Percentiles rank a stretch among this genome's conserved stretches.
phyloP scores from a whole-genome alignment of 2,888 invertebrate species.

The Macaria liturata region DNA sequence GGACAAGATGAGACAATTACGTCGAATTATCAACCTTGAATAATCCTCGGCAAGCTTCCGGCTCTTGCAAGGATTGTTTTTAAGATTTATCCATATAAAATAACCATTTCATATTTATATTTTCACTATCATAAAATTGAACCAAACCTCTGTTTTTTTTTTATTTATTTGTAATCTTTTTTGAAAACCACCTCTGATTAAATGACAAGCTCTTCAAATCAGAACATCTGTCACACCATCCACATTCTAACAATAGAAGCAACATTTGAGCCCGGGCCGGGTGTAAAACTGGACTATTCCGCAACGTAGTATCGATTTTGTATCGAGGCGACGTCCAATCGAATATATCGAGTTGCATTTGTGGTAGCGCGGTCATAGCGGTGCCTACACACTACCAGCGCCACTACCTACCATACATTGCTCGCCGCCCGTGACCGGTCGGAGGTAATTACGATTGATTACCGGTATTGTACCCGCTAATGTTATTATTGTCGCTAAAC shows the following conservation, averaged over 20 bases:
- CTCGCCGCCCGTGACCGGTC: constrained; percentile 17
- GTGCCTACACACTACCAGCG: constrained; percentile 9
- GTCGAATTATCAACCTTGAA: constrained; percentile 16
- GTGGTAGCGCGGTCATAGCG: constrained; percentile 51
- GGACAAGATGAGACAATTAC: constrained; percentile 30
- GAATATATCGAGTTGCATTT: constrained; percentile 49
- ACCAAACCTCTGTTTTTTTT: no score
- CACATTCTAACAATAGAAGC: no score
- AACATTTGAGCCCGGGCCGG: neutral
- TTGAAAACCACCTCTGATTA: no score
- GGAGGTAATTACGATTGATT: constrained; percentile 20
- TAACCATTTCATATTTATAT: neutral
- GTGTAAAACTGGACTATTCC: constrained; percentile 22
- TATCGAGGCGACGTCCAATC: constrained; percentile 45
- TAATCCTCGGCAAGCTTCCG: constrained; percentile 4
- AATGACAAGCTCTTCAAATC: neutral
- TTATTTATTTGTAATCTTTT: no score
- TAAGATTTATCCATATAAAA: neutral
- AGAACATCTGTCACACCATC: no score
- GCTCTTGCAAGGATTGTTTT: neutral
- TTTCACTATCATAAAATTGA: no score
- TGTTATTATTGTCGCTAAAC: constrained; percentile 5
- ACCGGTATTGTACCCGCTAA: constrained; percentile 12
- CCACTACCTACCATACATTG: constrained; percentile 30
- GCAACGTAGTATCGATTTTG: constrained; percentile 49